A percentile compares a stretch with the other conserved stretches of the same genome.
phyloP scores from a whole-genome alignment of 2,888 invertebrate species.

The Colostygia pectinataria region DNA sequence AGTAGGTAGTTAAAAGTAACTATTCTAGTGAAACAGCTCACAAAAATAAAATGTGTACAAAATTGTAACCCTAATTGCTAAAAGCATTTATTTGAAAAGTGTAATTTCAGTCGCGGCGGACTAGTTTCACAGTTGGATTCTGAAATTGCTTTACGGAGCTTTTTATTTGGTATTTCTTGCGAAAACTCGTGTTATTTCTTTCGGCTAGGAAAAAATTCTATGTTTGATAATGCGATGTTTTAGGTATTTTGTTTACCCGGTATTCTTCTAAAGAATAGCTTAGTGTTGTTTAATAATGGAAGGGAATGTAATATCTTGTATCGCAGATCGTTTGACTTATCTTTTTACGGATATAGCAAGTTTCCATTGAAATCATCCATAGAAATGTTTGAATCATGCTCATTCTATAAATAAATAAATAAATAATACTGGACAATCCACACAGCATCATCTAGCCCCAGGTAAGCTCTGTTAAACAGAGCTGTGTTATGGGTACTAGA shows the following conservation, averaged over 20 bases:
- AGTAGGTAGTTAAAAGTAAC: neutral
- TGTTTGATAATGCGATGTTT: neutral
- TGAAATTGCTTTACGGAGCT: constrained; percentile 9
- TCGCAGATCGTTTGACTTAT: no score
- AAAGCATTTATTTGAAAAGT: constrained; percentile 13
- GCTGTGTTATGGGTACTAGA: no score
- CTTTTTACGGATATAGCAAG: no score
- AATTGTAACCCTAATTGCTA: constrained; percentile 6
- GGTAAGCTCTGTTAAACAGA: no score
- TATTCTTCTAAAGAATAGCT: no score
- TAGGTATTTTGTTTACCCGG: neutral
- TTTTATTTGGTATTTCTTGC: constrained; percentile 4
- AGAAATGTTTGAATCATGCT: no score
- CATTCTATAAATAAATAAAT: no score
- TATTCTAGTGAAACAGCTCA: neutral
- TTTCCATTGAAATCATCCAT: no score
- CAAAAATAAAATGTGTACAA: neutral
- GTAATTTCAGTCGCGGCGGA: constrained; percentile 13
- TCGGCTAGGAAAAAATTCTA: neutral
- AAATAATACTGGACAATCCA: no score
- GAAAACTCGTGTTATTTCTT: constrained; percentile 5
- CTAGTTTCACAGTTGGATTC: neutral
- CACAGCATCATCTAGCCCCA: no score
- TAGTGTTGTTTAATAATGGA: no score
- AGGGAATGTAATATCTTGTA: no score